Percentiles rank a stretch among this genome's conserved stretches.
Evolutionary conservation across 1,140 invertebrate species (phyloP).

Genomic region (Gryllus bimaculatus): DNA sequence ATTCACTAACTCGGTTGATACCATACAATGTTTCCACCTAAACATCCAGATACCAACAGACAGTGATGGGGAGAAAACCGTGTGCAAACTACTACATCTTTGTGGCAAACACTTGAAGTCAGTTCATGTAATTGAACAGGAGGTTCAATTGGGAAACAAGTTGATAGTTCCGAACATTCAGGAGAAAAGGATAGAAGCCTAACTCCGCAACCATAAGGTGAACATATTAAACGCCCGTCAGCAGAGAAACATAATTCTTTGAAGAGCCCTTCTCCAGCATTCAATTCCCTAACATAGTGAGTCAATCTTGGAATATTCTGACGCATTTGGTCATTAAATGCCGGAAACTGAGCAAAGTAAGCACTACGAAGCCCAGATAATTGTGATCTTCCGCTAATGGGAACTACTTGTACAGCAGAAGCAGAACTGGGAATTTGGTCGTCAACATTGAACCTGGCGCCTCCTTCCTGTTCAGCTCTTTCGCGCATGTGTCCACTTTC

Average conservation of each 20-base stretch:
- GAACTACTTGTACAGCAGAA: neutral
- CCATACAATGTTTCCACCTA: conserved; percentile 79
- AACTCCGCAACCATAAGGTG: conserved; percentile 77
- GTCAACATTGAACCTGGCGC: neutral
- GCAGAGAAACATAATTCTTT: conserved; percentile 81
- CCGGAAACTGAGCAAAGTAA: neutral
- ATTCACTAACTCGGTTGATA: conserved; percentile 56
- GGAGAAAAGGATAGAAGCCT: conserved; percentile 69
- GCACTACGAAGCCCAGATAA: neutral
- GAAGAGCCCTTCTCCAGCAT: conserved; percentile 81
- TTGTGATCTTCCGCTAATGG: neutral
- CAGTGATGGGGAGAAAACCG: conserved; percentile 82
- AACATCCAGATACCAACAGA: conserved; percentile 78
- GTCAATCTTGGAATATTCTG: conserved; percentile 68
- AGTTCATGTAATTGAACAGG: conserved; percentile 48
- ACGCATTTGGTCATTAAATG: conserved; percentile 34
- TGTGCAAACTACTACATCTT: conserved; percentile 78
- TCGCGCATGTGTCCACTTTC: conserved; percentile 34
- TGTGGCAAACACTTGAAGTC: conserved; percentile 59
- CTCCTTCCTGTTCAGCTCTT: neutral
- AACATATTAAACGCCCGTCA: conserved; percentile 80
- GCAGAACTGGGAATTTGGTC: neutral
- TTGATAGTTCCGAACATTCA: conserved; percentile 67
- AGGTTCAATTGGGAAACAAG: conserved; percentile 47
- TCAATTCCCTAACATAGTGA: conserved; percentile 78